These are phyloP conservation scores for Pollenia griseotomentosa DNA, from an alignment of 2,888 invertebrate genomes.

Conservation along the genomic window DNA sequence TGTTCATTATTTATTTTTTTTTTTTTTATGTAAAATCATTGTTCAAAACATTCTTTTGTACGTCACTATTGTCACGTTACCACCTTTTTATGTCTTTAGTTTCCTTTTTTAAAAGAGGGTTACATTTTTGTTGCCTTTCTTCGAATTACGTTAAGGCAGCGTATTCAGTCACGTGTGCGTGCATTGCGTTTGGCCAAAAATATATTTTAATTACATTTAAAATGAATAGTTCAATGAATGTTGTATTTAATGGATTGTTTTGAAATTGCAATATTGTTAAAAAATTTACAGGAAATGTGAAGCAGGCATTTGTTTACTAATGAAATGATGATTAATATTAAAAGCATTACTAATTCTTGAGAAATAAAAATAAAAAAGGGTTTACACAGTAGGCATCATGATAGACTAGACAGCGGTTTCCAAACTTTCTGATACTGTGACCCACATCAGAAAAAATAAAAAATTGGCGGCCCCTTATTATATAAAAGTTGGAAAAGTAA, in stretches of 20 bases:
- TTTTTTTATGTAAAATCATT: too few relatives aligned
- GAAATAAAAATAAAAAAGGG: not conserved
- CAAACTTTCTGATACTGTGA: too few relatives aligned
- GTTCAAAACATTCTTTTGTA: not conserved
- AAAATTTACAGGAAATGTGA: slow-evolving; percentile 32
- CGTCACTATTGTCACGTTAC: slow-evolving; percentile 30
- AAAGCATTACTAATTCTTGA: not conserved
- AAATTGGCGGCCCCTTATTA: too few relatives aligned
- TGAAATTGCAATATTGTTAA: slow-evolving; percentile 3
- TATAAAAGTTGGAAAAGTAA: too few relatives aligned
- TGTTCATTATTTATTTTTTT: too few relatives aligned
- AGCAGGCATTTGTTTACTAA: not conserved
- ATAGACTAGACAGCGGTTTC: too few relatives aligned
- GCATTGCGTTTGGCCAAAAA: slow-evolving; percentile 52
- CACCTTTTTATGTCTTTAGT: not conserved
- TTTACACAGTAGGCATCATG: too few relatives aligned
- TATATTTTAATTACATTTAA: slow-evolving; percentile 34
- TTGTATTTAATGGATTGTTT: not conserved
- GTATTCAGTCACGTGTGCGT: slow-evolving; percentile 48
- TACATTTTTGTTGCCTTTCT: slow-evolving; percentile 20
- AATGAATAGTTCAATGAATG: slow-evolving; percentile 3
- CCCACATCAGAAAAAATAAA: too few relatives aligned
- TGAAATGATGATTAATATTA: slow-evolving; percentile 32
- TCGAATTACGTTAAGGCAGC: slow-evolving; percentile 19
- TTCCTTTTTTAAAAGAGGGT: slow-evolving; percentile 8